Evolutionary conservation across 1,140 invertebrate genomes (phyloP), one percentile per base, ranked within the genome.

Genomic region (Macrobrachium rosenbergii): DNA sequence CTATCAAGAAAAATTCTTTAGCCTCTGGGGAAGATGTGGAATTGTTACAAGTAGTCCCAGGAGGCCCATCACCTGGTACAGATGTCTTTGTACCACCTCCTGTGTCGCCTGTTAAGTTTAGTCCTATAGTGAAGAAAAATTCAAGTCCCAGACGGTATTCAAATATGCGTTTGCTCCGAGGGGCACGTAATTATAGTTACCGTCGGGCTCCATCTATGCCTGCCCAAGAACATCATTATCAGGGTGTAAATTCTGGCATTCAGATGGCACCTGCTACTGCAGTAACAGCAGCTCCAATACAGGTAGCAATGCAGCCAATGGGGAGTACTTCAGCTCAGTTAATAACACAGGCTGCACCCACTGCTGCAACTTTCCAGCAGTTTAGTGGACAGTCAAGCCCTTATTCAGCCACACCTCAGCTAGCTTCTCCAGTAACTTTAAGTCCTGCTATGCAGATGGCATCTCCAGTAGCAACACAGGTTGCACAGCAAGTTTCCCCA

Each of bases 61-160:
- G 77, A n/a, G 45, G 43, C 16, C 78, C 77, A 2, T 63, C 82
- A 7, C 83, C 82, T 14, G 83, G 88, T 17, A 64, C 82, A 28
- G 85, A 87, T 28, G 80, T 83, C 1, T 89, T 88, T 79, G 80
- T 86, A 17, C 89, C 87, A 12, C 86, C 82, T 45, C 73, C 85
- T 43, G 83, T 89, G 0, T 89, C 88, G 10, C 88, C 88, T 8
- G 75, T 87, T 8, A 87, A 87, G 45, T 89, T 85, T 63, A 89
- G 78, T 63, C 88, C 88, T n/a, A 78, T 88, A 37, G 78, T 90
- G 3, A 90, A 90, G 81, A 90, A 88, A 69, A 87, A 81, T 79
- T 64, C 72, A 72, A 88, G 83, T 21, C 89, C 87, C 23, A 59
- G 89, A 16, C 83, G 89, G 59, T 90, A 90, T 58, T 87, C 79